phyloP scores from a whole-genome alignment of 1,140 invertebrate species.

The Trichoplusia ni region DNA sequence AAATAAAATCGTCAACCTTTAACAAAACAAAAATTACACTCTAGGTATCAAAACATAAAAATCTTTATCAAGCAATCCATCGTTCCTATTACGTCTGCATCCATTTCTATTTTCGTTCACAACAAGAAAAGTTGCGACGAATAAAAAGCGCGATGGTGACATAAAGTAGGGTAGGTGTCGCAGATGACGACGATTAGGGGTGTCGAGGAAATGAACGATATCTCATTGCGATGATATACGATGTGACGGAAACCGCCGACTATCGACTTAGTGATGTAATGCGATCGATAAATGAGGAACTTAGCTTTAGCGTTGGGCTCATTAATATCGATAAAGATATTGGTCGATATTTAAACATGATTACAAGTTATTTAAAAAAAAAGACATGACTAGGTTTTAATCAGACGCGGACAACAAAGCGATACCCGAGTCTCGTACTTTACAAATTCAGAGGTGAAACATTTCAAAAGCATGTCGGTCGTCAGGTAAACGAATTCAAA shows the following conservation, averaged over 20 bases:
- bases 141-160: neutral
- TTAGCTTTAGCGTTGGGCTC: neutral
- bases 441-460: neutral
- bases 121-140: neutral
- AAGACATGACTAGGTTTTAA: too few species aligned
- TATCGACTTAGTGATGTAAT: slow-evolving; percentile 29
- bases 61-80: too few species aligned
- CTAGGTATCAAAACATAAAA: too few species aligned
- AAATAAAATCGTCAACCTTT: too few species aligned
- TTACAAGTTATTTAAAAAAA: too few species aligned
- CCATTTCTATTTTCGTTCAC: slow-evolving; percentile 16
- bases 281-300: slow-evolving; percentile 17
- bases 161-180: slow-evolving; percentile 9
- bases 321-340: slow-evolving; percentile 19
- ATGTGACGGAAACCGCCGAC: slow-evolving; percentile 30
- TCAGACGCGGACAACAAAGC: too few species aligned
- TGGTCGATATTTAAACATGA: neutral
- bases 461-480: slow-evolving; percentile 2
- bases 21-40: too few species aligned
- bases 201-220: slow-evolving; percentile 52
- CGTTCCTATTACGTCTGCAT: neutral
- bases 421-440: too few species aligned
- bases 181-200: slow-evolving; percentile 40
- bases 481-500: slow-evolving; percentile 4
- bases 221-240: slow-evolving; percentile 35